Percentiles rank a stretch among this genome's conserved stretches.
Evolutionary conservation across 2,797 vertebrate genomes (phyloP).

Genomic region (Lagodon rhomboides): DNA sequence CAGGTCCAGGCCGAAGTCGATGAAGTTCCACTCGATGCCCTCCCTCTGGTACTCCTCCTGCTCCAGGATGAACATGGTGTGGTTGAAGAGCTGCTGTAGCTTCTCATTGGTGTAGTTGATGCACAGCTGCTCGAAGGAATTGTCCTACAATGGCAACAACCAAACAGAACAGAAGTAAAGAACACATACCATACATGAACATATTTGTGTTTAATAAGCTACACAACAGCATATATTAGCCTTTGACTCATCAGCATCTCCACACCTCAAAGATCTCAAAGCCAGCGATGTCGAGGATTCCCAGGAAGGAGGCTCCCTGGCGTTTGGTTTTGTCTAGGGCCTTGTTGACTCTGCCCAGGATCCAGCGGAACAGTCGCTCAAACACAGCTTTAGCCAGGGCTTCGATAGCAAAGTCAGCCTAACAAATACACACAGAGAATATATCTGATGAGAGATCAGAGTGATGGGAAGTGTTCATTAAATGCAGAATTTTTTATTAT

Average conservation of each 20-base stretch:
- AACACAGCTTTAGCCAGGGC: conserved; percentile 96
- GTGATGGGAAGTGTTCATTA: neutral
- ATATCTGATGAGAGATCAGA: neutral
- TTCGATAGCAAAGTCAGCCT: conserved; percentile 96
- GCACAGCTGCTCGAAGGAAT: conserved; percentile 95
- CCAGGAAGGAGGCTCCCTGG: conserved; percentile 96
- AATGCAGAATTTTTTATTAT: neutral
- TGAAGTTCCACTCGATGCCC: conserved; percentile 98
- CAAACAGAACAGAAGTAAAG: neutral
- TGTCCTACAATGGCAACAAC: conserved; percentile 83
- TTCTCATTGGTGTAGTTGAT: conserved; percentile 98
- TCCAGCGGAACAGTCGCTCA: conserved; percentile 96
- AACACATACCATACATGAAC: neutral
- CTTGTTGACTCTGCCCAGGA: conserved; percentile 94
- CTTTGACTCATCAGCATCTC: neutral
- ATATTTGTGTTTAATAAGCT: neutral
- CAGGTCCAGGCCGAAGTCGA: conserved; percentile 91
- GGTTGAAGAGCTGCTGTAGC: conserved; percentile 96
- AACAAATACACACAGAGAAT: conserved; percentile 23
- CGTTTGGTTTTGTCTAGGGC: conserved; percentile 97
- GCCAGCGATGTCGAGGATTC: conserved; percentile 97
- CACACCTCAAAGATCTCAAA: conserved; percentile 98
- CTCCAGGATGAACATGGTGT: conserved; percentile 97
- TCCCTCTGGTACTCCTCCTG: conserved; percentile 96
- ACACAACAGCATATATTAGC: neutral